These are phyloP conservation scores for Muscicapa striata DNA, from an alignment of 2,797 vertebrate species.

Conservation along the genomic window DNA sequence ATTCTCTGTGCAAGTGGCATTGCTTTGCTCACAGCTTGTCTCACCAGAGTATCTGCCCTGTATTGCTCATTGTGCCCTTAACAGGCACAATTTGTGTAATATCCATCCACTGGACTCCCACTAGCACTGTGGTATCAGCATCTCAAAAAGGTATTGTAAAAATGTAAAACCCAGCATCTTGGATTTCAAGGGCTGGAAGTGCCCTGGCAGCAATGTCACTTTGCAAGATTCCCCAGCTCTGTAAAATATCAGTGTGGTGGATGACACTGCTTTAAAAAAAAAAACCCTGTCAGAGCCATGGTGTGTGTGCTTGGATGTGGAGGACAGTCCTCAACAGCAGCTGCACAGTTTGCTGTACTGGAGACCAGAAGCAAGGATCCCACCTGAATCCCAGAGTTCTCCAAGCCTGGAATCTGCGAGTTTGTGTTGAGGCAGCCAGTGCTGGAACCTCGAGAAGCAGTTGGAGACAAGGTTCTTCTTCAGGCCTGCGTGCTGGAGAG, in stretches of 20 bases:
- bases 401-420: background rate
- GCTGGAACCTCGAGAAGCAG: background rate
- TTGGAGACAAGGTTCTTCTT: background rate
- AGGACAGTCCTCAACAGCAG: background rate
- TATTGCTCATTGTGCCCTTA: background rate
- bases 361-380: background rate
- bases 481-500: accelerated
- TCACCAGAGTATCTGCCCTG: background rate
- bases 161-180: background rate
- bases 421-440: background rate
- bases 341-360: background rate
- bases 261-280: background rate
- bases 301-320: background rate
- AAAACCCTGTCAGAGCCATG: background rate
- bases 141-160: background rate
- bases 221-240: background rate
- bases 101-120: background rate
- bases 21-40: background rate
- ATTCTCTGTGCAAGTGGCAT: background rate
- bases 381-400: background rate
- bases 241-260: background rate
- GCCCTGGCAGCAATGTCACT: background rate
- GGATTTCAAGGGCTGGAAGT: background rate
- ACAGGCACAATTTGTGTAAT: background rate
- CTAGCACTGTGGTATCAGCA: background rate